Conservation (phyloP, 2,888 invertebrate genomes). For the Linyphia triangularis region DNA sequence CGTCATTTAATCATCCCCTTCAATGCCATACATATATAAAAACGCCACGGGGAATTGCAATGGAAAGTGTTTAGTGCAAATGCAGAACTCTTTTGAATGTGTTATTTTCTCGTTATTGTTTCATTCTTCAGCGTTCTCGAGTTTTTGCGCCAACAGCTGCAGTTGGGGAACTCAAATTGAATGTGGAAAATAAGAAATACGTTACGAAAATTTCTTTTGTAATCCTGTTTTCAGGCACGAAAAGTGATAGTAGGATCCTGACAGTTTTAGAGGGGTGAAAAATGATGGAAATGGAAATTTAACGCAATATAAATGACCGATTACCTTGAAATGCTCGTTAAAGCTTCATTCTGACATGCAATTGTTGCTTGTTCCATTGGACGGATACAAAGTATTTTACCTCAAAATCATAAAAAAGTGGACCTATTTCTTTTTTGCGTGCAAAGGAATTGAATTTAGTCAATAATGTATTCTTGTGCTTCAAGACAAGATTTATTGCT, state of each 20-base stretch:
- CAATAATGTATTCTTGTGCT: too few relatives aligned
- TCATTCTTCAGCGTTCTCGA: background rate
- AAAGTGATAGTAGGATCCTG: background rate
- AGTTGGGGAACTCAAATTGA: background rate
- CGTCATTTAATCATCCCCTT: background rate
- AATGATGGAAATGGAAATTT: conserved; percentile 22
- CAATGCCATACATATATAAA: background rate
- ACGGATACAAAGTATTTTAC: background rate
- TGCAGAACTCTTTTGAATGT: background rate
- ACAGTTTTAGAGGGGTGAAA: background rate
- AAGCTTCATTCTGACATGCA: background rate
- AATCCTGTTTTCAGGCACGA: background rate
- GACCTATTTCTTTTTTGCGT: too few relatives aligned
- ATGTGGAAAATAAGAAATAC: background rate
- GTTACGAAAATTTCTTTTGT: background rate
- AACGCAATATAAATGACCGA: conserved; percentile 25
- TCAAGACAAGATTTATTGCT: too few relatives aligned
- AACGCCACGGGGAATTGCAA: background rate
- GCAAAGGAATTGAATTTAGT: too few relatives aligned
- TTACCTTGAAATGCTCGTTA: background rate
- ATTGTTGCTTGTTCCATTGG: too few relatives aligned
- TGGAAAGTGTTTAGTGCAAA: background rate
- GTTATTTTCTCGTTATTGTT: background rate
- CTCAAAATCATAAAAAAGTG: too few relatives aligned
- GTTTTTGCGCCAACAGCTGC: background rate